These are phyloP conservation scores for Cantharis nigra DNA, from an alignment of 2,888 invertebrate genomes.

Conservation along the genomic window DNA sequence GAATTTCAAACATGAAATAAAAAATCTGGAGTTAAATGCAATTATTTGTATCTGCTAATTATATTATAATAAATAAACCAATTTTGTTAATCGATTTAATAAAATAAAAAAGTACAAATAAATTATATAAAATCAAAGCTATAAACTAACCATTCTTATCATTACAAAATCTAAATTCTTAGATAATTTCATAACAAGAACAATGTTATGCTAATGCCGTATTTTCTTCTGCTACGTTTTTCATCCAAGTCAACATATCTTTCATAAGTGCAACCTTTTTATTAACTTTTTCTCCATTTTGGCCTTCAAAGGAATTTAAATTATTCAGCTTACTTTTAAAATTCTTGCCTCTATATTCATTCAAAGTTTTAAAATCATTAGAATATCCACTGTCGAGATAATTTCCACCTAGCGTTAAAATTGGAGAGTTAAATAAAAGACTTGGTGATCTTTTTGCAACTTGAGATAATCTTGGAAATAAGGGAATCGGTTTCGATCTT, in stretches of 20 bases:
- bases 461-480: background rate
- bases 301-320: background rate
- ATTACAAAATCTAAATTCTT: background rate
- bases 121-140: background rate
- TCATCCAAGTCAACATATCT: constrained; percentile 35
- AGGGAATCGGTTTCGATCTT: background rate
- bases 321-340: background rate
- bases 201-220: background rate
- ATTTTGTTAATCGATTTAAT: background rate
- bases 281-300: background rate
- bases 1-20: no score
- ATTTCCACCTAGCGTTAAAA: background rate
- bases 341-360: background rate
- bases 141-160: background rate
- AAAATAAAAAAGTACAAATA: constrained; percentile 11
- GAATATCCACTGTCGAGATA: background rate
- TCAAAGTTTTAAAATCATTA: background rate
- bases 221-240: constrained; percentile 26
- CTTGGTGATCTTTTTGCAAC: constrained; percentile 3
- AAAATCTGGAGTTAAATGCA: no score
- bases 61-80: background rate
- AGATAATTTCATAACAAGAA: background rate
- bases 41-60: no score
- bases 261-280: constrained; percentile 23
- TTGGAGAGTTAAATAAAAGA: background rate